A percentile compares a stretch with the other conserved stretches of the same genome.
phyloP scores from a whole-genome alignment of 2,797 vertebrate species.

The Perodicticus potto region DNA sequence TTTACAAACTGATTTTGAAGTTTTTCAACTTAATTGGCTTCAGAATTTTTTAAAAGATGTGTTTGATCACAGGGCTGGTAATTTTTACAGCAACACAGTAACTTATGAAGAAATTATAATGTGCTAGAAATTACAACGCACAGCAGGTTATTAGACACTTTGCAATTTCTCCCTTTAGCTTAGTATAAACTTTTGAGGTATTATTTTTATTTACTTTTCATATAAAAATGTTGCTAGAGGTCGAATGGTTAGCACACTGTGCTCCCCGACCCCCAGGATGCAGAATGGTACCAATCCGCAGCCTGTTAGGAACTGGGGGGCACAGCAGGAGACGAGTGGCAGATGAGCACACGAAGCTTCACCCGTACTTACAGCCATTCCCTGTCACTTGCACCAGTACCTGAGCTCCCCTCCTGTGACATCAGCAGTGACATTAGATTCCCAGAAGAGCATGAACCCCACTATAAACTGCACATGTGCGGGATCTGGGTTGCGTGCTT shows the following conservation, averaged over 20 bases:
- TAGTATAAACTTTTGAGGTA: background rate
- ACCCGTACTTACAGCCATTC: no score
- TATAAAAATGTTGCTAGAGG: background rate
- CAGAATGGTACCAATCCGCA: no score
- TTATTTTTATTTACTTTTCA: constrained; percentile 11
- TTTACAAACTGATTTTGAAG: background rate
- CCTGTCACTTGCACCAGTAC: no score
- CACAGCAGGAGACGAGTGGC: no score
- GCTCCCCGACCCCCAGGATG: background rate
- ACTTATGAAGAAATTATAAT: background rate
- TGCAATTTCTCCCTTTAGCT: background rate
- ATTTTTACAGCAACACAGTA: background rate
- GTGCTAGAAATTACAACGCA: background rate
- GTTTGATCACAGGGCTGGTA: background rate
- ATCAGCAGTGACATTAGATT: no score
- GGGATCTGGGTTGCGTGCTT: no score
- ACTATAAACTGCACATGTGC: no score
- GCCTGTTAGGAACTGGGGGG: no score
- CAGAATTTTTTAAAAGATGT: background rate
- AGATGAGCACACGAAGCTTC: no score
- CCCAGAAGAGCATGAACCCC: no score
- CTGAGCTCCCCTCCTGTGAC: no score
- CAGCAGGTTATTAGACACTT: background rate
- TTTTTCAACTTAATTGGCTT: background rate
- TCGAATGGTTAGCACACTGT: background rate